Evolutionary conservation across 2,797 vertebrate genomes (phyloP).

Genomic region (Acridotheres tristis): DNA sequence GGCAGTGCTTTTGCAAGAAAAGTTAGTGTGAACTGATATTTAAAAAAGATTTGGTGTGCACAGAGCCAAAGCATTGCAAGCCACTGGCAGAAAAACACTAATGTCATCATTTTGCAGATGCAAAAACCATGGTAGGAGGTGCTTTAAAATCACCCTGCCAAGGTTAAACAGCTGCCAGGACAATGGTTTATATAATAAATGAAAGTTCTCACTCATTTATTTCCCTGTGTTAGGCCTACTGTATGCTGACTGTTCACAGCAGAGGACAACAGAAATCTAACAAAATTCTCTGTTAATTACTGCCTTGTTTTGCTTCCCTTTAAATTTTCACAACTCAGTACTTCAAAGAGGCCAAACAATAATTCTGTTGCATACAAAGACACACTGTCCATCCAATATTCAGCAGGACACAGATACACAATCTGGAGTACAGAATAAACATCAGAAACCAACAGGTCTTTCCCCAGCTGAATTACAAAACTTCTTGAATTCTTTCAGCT

Average conservation of each 20-base stretch:
- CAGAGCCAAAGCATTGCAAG: not conserved
- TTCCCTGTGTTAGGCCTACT: not conserved
- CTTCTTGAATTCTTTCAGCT: not conserved
- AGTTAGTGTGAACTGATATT: slow-evolving; percentile 3
- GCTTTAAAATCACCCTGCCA: not conserved
- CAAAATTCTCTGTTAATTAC: not conserved
- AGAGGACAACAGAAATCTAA: not conserved
- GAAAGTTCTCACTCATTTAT: not conserved
- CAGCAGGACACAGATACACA: not conserved
- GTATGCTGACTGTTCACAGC: not conserved
- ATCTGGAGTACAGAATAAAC: not conserved
- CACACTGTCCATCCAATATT: not conserved
- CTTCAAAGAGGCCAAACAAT: not conserved
- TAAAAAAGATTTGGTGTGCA: not conserved
- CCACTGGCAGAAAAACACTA: slow-evolving; percentile 17
- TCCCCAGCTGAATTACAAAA: not conserved
- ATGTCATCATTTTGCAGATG: slow-evolving; percentile 1
- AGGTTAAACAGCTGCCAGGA: not conserved
- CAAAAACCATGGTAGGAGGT: not conserved
- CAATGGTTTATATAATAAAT: not conserved
- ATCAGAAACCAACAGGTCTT: not conserved
- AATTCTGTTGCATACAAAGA: not conserved
- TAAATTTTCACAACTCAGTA: not conserved
- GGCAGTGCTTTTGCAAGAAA: not conserved
- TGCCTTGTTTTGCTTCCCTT: not conserved